phyloP scores from a whole-genome alignment of 2,888 invertebrate genomes.

The Netelia fuscicornis region DNA sequence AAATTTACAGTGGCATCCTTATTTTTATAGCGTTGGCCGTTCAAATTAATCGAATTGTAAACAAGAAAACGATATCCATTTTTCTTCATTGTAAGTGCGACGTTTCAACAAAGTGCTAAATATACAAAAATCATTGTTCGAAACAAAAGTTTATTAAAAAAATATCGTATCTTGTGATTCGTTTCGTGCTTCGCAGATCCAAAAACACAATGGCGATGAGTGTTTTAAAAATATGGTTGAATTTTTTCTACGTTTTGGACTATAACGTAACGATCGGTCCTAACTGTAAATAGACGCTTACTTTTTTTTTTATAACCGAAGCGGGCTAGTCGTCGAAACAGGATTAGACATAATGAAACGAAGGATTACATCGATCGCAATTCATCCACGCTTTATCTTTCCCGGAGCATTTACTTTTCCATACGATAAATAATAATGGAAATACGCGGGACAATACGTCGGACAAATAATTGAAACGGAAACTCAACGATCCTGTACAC shows the following conservation, averaged over 20 bases:
- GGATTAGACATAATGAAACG: slow-evolving; percentile 49
- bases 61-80: slow-evolving; percentile 19
- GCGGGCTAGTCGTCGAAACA: slow-evolving; percentile 7
- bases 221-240: too few relatives aligned
- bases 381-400: slow-evolving; percentile 35
- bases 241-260: too few relatives aligned
- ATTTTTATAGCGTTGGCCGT: neutral
- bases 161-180: slow-evolving; percentile 9
- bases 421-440: slow-evolving; percentile 55
- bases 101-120: too few relatives aligned
- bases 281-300: too few relatives aligned
- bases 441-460: slow-evolving; percentile 40
- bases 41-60: slow-evolving; percentile 30
- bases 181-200: neutral
- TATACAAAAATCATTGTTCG: too few relatives aligned
- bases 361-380: slow-evolving; percentile 47
- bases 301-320: too few relatives aligned
- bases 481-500: slow-evolving; percentile 56
- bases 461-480: slow-evolving; percentile 64
- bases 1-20: too few relatives aligned
- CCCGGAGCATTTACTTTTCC: slow-evolving; percentile 10
- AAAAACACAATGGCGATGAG: too few relatives aligned
- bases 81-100: neutral
- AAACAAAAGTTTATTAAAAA: slow-evolving; percentile 8
- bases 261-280: too few relatives aligned